Evolutionary conservation across 2,888 invertebrate species (phyloP), one percentile per base, ranked within the genome.

Genomic region (Stenichneumon culpator): DNA sequence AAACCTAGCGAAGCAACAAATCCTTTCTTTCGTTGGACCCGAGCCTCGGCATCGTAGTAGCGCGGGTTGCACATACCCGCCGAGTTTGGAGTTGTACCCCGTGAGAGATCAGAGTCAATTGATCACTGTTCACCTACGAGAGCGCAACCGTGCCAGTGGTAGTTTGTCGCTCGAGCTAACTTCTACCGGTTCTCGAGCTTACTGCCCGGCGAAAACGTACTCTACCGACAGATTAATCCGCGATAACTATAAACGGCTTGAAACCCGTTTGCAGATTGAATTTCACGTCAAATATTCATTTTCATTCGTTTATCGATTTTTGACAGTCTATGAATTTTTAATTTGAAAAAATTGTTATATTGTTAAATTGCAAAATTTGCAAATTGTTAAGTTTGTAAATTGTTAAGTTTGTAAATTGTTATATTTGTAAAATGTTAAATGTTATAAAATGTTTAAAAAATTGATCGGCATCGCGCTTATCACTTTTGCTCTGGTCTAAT

Each of bases 101-200:
- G 74, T 28, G 80, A 74, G 83, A 81, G 86, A 86, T 79, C 79
- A 60, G 86, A 86, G 86, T 86, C 86, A 81, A 86, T 86, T 83
- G 86, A 86, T 86, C 86, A 83, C 86, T 65, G 80, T 81, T 83
- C 65, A 83, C 82, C 85, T 70, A 65, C 69, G 69, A 72, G 79
- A 81, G 68, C 75, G 81, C 50, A 63, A 25, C 72, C 65, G 80
- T 50, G 60, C 80, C 57, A 47, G 72, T 36, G 14, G 36, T 67
- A 52, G 63, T 28, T 50, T 63, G 74, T 72, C 72, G 63, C 82
- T 57, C 83, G 22, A 57, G 39, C 57, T 73, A 74, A 74, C 81
- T 79, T 82, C 84, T 79, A 79, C 84, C 85, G 75, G 82, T 85
- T 82, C 79, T 79, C 65, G 82, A 82, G n/a, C 14, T 72, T 22